phyloP scores from a whole-genome alignment of 1,140 invertebrate genomes.

The Caenorhabditis elegans region WBcel235 BX284602.5:10286001-10286500 shows the following conservation, averaged over 20 bases:
- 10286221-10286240: slow-evolving; percentile 30
- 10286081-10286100: background rate
- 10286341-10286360: background rate
- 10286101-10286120: slow-evolving; percentile 33
- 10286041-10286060: slow-evolving; percentile 28
- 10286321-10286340: slow-evolving; percentile 24
- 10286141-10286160: no score
- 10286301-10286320: slow-evolving; percentile 35
- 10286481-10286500: background rate
- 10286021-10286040: slow-evolving; percentile 22
- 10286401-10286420: background rate
- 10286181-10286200: background rate
- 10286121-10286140: slow-evolving; percentile 28
- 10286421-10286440: background rate
- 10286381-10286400: slow-evolving; percentile 12
- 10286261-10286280: background rate
- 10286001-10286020: background rate
- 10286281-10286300: slow-evolving; percentile 18
- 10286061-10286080: slow-evolving; percentile 10
- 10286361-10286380: slow-evolving; percentile 1
- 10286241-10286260: background rate
- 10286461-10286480: background rate
- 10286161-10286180: slow-evolving; percentile 5
- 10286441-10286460: background rate
- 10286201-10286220: slow-evolving; percentile 6